Percentiles rank a stretch among this genome's conserved stretches.
phyloP scores from a whole-genome alignment of 1,140 invertebrate genomes.

The Apis cerana region DNA sequence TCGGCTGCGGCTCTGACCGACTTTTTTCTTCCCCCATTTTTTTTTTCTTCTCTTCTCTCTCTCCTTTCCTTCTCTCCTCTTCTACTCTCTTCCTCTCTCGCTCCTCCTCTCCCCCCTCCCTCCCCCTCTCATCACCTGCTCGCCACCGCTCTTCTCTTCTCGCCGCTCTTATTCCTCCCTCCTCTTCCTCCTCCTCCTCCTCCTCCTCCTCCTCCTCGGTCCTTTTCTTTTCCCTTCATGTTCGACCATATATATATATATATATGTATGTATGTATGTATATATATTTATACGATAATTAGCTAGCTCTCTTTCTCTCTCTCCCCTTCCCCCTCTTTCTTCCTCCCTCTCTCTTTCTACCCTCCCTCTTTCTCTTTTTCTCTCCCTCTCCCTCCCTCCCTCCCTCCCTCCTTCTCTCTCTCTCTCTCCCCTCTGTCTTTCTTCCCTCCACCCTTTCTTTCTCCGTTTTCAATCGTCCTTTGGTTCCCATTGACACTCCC shows the following conservation, averaged over 20 bases:
- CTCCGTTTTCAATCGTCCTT: not conserved
- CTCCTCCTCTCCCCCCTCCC: too few relatives aligned
- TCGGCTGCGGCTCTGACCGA: conserved; percentile 66
- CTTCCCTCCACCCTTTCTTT: not conserved
- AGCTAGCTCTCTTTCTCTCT: not conserved
- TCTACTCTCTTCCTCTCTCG: not conserved
- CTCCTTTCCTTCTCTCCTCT: not conserved
- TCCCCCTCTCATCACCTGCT: not conserved
- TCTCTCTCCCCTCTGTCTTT: too few relatives aligned
- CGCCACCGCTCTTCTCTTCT: not conserved
- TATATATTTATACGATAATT: not conserved
- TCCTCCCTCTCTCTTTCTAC: not conserved
- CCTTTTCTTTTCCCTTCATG: not conserved
- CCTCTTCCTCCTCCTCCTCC: not conserved
- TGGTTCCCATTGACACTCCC: not conserved
- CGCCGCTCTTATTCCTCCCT: not conserved
- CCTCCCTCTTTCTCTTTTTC: not conserved
- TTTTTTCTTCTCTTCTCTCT: not conserved
- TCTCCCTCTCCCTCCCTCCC: too few relatives aligned
- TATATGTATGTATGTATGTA: too few relatives aligned
- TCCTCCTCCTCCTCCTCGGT: not conserved
- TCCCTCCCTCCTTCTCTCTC: too few relatives aligned
- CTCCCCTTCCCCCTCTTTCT: not conserved
- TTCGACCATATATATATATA: too few relatives aligned
- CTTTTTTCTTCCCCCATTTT: conserved; percentile 51